Evolutionary conservation across 2,113 vertebrate genomes (phyloP), one percentile per base, ranked within the genome.

Genomic region (Takifugu bimaculatus): DNA sequence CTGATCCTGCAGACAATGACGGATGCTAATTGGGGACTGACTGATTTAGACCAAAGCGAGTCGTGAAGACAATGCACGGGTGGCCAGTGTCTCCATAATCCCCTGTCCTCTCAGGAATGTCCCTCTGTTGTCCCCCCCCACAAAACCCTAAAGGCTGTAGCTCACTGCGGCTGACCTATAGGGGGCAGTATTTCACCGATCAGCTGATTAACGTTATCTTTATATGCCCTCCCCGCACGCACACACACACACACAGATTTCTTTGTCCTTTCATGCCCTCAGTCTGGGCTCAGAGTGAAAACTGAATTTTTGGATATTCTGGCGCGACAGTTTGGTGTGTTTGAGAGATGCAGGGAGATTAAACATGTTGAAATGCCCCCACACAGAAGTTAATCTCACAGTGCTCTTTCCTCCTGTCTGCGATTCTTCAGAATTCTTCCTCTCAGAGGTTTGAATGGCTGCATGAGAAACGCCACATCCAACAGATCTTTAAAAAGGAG

Each of bases 1-100:
- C 74, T 86, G 74, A 87, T 87, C 87, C 82, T 45, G 56, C 80
- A 70, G 69, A 85, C 84, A 85, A 85, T 63, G 57, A 53, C 6
- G 56, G 13, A 64, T 67, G 79, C 81, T 88, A 87, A 86, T 85
- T 88, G 79, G 75, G 81, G 78, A 67, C 74, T 45, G 82, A 74
- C 75, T 79, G 72, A 73, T 85, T 75, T 71, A 77, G 83, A 14
- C 54, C 49, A 25, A 68, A 56, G 59, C 68, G 29, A 79, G 80
- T 65, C 66, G 69, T 25, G 60, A 68, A 70, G 84, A 79, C 77
- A 79, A 79, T 57, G 78, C 62, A 66, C 32, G 14, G 79, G 69
- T 65, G 79, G 68, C 59, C 71, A 49, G 53, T 42, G n/a, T 70
- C 68, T 26, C 59, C 50, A 56, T 81, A 83, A 88, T 82, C 84